These are phyloP conservation scores for Eupithecia vulgata DNA, from an alignment of 2,888 invertebrate species.

Conservation along the genomic window DNA sequence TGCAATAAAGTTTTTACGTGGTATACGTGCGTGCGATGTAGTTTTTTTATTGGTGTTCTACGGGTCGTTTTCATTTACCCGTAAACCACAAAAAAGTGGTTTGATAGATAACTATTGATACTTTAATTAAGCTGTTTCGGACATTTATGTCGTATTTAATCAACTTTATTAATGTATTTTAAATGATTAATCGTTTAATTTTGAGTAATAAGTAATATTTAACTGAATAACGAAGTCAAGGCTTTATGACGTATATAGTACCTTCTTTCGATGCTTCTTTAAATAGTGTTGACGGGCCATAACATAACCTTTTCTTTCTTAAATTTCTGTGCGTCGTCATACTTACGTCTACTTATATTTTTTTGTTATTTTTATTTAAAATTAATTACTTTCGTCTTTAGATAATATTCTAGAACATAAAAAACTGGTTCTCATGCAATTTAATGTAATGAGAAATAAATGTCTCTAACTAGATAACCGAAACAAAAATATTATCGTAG, in stretches of 20 bases:
- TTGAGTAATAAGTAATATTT: no score
- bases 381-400: no score
- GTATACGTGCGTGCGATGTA: conserved; percentile 22
- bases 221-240: no score
- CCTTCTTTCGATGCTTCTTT: no score
- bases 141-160: not conserved
- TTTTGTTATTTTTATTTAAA: no score
- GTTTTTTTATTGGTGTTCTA: not conserved
- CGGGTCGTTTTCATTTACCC: not conserved
- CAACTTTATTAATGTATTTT: conserved; percentile 1
- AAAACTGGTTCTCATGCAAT: no score
- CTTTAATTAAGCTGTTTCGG: not conserved
- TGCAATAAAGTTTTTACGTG: conserved; percentile 21
- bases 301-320: no score
- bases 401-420: no score
- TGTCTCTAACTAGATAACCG: not conserved
- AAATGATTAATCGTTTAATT: not conserved
- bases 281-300: no score
- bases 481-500: not conserved
- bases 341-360: no score
- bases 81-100: not conserved
- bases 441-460: no score
- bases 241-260: not conserved
- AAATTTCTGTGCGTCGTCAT: no score
- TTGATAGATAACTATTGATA: not conserved